phyloP scores from a whole-genome alignment of 2,113 vertebrate genomes.

The Thamnaconus septentrionalis region DNA sequence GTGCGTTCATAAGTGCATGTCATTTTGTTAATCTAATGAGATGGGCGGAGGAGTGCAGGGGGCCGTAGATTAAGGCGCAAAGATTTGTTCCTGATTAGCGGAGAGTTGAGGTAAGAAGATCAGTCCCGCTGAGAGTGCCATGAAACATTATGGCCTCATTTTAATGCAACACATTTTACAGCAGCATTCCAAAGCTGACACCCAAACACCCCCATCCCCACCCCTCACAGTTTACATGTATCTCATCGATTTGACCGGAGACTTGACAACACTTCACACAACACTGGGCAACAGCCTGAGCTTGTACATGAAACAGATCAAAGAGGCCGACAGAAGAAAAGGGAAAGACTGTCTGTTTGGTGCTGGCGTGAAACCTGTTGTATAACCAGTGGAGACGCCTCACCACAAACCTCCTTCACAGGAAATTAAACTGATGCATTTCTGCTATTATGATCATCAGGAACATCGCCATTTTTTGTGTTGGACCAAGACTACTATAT shows the following conservation, averaged over 20 bases:
- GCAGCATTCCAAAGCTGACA: constrained; percentile 65
- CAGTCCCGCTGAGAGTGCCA: constrained; percentile 60
- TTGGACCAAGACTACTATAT: too few relatives aligned
- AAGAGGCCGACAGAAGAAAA: constrained; percentile 2
- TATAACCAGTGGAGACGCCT: too few relatives aligned
- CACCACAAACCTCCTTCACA: too few relatives aligned
- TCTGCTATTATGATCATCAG: too few relatives aligned
- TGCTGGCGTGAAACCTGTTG: too few relatives aligned
- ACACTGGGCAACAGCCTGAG: constrained; percentile 8
- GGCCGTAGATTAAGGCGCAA: constrained; percentile 68
- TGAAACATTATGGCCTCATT: constrained; percentile 69
- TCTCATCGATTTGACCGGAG: constrained; percentile 34
- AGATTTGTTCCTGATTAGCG: constrained; percentile 71
- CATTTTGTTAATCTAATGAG: constrained; percentile 77
- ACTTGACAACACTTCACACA: constrained; percentile 12
- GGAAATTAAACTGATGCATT: too few relatives aligned
- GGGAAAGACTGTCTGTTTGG: neutral
- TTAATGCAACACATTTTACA: constrained; percentile 52
- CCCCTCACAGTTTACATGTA: constrained; percentile 34
- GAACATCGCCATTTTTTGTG: too few relatives aligned
- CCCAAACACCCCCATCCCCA: constrained; percentile 49
- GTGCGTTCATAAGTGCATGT: constrained; percentile 51
- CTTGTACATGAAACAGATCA: neutral
- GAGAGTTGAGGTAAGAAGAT: constrained; percentile 76
- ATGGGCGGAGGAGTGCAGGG: constrained; percentile 59